Conservation (phyloP, 2,797 vertebrate genomes). For the Rhadinocentrus ornatus region DNA sequence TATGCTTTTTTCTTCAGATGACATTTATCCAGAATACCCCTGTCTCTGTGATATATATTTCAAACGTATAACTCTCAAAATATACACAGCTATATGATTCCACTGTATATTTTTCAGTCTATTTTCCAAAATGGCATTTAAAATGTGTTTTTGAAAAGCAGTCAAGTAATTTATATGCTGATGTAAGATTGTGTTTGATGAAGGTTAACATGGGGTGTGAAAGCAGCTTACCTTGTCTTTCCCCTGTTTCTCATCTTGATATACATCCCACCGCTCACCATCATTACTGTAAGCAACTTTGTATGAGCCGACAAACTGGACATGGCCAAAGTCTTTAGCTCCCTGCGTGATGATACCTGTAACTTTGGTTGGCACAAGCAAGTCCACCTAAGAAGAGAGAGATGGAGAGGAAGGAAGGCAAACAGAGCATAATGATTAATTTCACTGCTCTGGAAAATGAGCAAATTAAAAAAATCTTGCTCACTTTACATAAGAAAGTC, state of each 20-base stretch:
- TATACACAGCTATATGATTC: constrained; percentile 13
- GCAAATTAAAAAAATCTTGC: constrained; percentile 23
- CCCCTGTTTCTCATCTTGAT: constrained; percentile 96
- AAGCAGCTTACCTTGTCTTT: constrained; percentile 92
- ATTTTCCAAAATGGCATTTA: not conserved
- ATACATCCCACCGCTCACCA: constrained; percentile 91
- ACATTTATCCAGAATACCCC: constrained; percentile 16
- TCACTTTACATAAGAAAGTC: constrained; percentile 38
- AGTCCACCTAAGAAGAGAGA: constrained; percentile 85
- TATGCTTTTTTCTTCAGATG: constrained; percentile 26
- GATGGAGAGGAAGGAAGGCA: constrained; percentile 13
- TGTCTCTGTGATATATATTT: constrained; percentile 51
- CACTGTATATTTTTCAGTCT: constrained; percentile 9
- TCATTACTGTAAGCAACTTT: constrained; percentile 96
- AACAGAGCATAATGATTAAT: constrained; percentile 11
- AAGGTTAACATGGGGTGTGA: not conserved
- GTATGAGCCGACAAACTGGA: constrained; percentile 98
- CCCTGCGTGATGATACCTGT: constrained; percentile 98
- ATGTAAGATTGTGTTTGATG: not conserved
- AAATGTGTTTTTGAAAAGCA: not conserved
- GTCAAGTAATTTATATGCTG: not conserved
- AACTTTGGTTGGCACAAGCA: constrained; percentile 93
- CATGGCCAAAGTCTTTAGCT: constrained; percentile 98
- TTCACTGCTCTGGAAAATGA: not conserved
- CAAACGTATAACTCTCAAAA: constrained; percentile 30